phyloP scores from a whole-genome alignment of 2,888 invertebrate genomes.

The Matsumyia berberina region DNA sequence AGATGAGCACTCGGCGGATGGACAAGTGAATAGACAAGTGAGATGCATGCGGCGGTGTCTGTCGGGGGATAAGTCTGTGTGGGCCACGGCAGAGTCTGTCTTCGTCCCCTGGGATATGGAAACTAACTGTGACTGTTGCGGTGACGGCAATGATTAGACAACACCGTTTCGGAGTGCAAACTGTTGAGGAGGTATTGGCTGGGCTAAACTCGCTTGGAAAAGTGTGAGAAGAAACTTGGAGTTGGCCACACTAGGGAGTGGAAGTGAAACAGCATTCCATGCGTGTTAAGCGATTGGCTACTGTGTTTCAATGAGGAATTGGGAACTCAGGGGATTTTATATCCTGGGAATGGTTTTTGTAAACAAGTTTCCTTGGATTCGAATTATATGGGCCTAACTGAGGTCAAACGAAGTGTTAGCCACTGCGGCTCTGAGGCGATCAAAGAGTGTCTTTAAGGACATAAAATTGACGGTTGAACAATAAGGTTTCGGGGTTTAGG shows the following conservation, averaged over 20 bases:
- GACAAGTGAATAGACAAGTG: slow-evolving; percentile 30
- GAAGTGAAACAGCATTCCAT: too few species aligned
- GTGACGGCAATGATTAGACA: slow-evolving; percentile 14
- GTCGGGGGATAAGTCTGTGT: slow-evolving; percentile 23
- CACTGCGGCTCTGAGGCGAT: too few species aligned
- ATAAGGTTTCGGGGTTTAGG: too few species aligned
- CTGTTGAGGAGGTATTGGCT: background rate
- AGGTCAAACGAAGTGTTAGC: too few species aligned
- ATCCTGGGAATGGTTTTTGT: too few species aligned
- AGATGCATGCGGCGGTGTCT: slow-evolving; percentile 8
- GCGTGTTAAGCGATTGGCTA: too few species aligned
- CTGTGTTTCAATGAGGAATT: too few species aligned
- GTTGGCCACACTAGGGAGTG: background rate
- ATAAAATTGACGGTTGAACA: too few species aligned
- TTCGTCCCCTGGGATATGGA: slow-evolving; percentile 46
- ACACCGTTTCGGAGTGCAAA: background rate
- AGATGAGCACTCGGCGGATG: slow-evolving; percentile 39
- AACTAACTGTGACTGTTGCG: slow-evolving; percentile 22
- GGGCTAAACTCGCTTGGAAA: background rate
- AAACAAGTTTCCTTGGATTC: too few species aligned
- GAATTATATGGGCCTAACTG: too few species aligned
- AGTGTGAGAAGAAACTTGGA: background rate
- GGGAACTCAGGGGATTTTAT: too few species aligned
- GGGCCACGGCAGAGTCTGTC: slow-evolving; percentile 12
- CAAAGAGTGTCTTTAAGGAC: too few species aligned